A percentile compares a stretch with the other conserved stretches of the same genome.
Evolutionary conservation across 2,113 vertebrate species (phyloP).

Genomic region (Nothoprocta pentlandii): DNA sequence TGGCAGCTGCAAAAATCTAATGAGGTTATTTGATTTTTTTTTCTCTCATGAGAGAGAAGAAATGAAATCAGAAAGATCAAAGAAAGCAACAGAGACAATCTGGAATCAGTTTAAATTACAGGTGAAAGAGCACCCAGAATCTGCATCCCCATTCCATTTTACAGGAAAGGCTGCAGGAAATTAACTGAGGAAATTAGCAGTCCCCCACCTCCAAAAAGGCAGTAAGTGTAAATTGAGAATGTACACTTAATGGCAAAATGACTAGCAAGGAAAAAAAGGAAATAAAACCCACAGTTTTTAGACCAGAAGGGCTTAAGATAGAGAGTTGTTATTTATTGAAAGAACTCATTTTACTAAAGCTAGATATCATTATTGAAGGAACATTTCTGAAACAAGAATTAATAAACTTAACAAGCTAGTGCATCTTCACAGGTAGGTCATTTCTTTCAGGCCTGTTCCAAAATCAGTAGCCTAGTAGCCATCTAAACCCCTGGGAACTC

Average conservation of each 20-base stretch:
- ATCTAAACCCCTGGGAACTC: not conserved
- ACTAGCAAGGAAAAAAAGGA: not conserved
- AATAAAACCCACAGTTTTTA: not conserved
- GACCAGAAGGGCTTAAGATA: not conserved
- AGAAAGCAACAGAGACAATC: not conserved
- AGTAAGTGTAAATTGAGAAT: not conserved
- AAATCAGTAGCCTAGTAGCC: not conserved
- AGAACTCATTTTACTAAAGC: not conserved
- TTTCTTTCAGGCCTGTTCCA: not conserved
- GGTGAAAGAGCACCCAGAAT: not conserved
- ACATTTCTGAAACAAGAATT: not conserved
- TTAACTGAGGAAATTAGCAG: not conserved
- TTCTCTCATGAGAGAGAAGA: not conserved
- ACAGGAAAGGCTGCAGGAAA: not conserved
- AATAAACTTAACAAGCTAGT: not conserved
- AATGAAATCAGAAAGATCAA: not conserved
- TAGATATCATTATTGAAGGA: not conserved
- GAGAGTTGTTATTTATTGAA: not conserved
- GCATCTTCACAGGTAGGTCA: not conserved
- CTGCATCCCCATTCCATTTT: not conserved
- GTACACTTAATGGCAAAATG: not conserved
- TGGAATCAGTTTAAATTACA: not conserved
- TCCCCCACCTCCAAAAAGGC: too few relatives aligned
- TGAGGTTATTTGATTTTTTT: not conserved
- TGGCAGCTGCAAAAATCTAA: not conserved